phyloP scores from a whole-genome alignment of 2,797 vertebrate genomes.

The Loriculus beryllinus region DNA sequence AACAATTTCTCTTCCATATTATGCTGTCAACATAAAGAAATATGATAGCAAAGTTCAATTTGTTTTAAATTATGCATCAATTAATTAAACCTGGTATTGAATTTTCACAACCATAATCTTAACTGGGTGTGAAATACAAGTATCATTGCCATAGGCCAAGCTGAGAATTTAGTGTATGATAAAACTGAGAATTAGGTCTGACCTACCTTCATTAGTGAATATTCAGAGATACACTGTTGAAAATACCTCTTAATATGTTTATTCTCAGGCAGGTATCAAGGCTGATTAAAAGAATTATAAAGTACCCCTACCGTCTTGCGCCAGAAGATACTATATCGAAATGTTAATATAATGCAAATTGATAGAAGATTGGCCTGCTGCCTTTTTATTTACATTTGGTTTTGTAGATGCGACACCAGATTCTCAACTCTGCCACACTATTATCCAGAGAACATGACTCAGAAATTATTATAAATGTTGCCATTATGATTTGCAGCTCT shows the following conservation, averaged over 20 bases:
- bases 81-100: background rate
- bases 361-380: background rate
- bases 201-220: background rate
- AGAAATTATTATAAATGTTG: slow-evolving; percentile 8
- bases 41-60: background rate
- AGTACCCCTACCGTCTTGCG: background rate
- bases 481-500: background rate
- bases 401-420: background rate
- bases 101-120: background rate
- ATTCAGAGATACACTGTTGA: background rate
- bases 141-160: background rate
- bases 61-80: background rate
- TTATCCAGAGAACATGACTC: background rate
- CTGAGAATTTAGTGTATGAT: background rate
- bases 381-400: background rate
- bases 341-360: background rate
- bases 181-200: background rate
- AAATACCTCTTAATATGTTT: background rate
- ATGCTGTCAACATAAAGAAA: background rate
- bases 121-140: background rate
- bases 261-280: background rate
- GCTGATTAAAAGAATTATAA: background rate
- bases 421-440: background rate
- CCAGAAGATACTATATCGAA: background rate
- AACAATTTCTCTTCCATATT: background rate